Evolutionary conservation across 2,888 invertebrate genomes (phyloP).

Genomic region (Osmoderma eremita): DNA sequence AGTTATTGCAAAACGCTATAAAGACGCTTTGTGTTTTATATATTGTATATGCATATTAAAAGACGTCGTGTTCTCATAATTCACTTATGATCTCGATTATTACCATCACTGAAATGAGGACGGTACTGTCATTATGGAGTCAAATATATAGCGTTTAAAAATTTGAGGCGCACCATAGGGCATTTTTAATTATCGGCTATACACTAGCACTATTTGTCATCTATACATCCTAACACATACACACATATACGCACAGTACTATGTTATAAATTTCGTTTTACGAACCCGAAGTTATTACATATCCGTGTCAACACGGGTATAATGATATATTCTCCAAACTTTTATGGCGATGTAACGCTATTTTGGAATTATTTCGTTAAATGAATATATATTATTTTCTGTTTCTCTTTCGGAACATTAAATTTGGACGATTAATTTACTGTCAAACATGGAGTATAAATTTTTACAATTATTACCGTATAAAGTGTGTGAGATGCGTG

Average conservation of each 20-base stretch:
- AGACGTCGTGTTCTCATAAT: background rate
- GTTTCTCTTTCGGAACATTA: slow-evolving; percentile 13
- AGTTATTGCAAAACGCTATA: too few species aligned
- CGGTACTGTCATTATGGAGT: background rate
- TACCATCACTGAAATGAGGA: background rate
- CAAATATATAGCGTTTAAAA: slow-evolving; percentile 8
- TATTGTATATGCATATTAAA: too few species aligned
- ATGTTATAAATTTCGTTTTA: slow-evolving; percentile 28
- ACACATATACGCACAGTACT: slow-evolving; percentile 11
- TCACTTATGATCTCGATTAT: background rate
- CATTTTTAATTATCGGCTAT: slow-evolving; percentile 14
- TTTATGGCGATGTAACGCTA: slow-evolving; percentile 24
- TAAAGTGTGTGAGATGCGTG: background rate
- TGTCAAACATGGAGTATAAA: slow-evolving; percentile 20
- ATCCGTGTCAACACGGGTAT: slow-evolving; percentile 26
- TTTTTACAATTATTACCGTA: slow-evolving; percentile 25
- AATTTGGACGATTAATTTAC: slow-evolving; percentile 18
- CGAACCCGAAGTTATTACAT: slow-evolving; percentile 19
- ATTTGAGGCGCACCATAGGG: background rate
- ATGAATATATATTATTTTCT: background rate
- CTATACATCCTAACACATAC: background rate
- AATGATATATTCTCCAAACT: slow-evolving; percentile 34
- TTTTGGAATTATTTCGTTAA: slow-evolving; percentile 19
- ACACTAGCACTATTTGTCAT: background rate
- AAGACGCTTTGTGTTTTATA: too few species aligned